These are phyloP conservation scores for Rynchops niger DNA, from an alignment of 2,113 vertebrate genomes.

Conservation along the genomic window DNA sequence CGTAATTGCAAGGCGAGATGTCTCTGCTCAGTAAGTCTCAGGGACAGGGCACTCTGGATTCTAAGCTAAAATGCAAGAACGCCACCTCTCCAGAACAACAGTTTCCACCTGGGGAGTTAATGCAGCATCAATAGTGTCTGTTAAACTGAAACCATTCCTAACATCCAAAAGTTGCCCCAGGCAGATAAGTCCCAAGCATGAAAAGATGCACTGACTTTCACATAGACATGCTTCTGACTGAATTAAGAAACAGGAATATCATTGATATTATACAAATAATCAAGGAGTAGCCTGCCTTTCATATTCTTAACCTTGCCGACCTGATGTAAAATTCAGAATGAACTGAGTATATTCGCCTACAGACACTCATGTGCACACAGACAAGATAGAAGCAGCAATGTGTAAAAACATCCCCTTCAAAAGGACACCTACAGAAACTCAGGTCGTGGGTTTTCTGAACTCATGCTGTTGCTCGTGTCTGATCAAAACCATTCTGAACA, in stretches of 20 bases:
- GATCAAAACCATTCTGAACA: background rate
- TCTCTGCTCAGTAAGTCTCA: background rate
- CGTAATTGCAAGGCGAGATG: background rate
- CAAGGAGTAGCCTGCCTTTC: background rate
- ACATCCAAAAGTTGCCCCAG: background rate
- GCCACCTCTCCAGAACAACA: background rate
- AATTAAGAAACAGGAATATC: background rate
- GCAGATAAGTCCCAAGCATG: background rate
- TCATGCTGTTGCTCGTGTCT: background rate
- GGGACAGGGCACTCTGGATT: background rate
- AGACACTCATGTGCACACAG: background rate
- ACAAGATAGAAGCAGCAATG: background rate
- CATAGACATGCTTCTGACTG: background rate
- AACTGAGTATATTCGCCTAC: rapidly evolving
- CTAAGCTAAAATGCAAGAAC: background rate
- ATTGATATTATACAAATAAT: background rate
- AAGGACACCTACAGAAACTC: background rate
- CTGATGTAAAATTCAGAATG: background rate
- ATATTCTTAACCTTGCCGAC: background rate
- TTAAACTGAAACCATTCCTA: background rate
- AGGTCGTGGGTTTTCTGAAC: background rate
- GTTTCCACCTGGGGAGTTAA: background rate
- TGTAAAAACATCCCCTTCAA: background rate
- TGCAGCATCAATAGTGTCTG: background rate
- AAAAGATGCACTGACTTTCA: background rate